phyloP scores from a whole-genome alignment of 2,888 invertebrate genomes.

The Julus scandinavius region DNA sequence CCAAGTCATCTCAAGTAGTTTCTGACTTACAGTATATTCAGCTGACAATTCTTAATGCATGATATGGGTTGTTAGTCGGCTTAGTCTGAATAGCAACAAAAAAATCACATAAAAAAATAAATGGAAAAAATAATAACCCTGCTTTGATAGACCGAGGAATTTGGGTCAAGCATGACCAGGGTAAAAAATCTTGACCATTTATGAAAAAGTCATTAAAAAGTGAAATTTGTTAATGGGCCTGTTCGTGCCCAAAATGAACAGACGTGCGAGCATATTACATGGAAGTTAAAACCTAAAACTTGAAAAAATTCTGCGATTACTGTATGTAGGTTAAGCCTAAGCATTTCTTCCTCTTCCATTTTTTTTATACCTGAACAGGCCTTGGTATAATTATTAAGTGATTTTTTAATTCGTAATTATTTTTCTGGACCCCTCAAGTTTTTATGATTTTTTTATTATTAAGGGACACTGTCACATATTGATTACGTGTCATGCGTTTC shows the following conservation, averaged over 20 bases:
- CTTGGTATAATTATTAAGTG: background rate
- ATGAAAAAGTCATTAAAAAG: slow-evolving; percentile 38
- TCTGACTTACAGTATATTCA: no score
- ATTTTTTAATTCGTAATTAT: background rate
- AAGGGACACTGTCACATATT: background rate
- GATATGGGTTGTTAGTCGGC: no score
- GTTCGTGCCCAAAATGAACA: slow-evolving; percentile 6
- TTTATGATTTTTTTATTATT: background rate
- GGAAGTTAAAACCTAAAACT: no score
- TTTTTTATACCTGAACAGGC: background rate
- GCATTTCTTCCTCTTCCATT: background rate
- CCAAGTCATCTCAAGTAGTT: no score
- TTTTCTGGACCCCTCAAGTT: background rate
- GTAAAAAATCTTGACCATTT: background rate
- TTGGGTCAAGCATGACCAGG: background rate
- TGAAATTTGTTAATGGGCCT: slow-evolving; percentile 15
- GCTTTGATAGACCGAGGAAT: background rate
- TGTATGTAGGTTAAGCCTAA: slow-evolving; percentile 1
- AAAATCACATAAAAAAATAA: background rate
- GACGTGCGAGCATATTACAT: no score
- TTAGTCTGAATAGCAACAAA: background rate
- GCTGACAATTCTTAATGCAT: background rate
- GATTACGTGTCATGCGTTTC: background rate
- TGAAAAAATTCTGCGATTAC: no score
- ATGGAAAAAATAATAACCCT: background rate